phyloP scores from a whole-genome alignment of 2,888 invertebrate genomes.

The Trimorus sp. region DNA sequence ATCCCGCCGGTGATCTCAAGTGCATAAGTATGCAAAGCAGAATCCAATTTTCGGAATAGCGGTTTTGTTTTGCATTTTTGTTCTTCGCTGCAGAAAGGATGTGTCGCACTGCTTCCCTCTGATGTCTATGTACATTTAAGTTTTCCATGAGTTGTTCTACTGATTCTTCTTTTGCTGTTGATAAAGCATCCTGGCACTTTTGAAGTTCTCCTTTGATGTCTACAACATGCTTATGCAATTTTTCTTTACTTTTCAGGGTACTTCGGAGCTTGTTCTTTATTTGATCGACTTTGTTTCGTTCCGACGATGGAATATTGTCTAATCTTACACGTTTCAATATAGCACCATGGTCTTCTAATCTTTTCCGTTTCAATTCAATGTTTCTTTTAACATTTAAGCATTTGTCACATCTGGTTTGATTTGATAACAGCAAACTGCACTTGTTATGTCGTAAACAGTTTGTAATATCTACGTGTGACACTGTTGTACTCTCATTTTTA shows the following conservation, averaged over 20 bases:
- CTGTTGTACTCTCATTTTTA: background rate
- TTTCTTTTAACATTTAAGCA: constrained; percentile 19
- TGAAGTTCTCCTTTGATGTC: background rate
- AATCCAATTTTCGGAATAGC: constrained; percentile 30
- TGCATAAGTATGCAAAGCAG: constrained; percentile 28
- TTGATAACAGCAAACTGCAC: constrained; percentile 2
- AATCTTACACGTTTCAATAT: background rate
- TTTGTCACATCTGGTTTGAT: constrained; percentile 4
- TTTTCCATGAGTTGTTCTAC: constrained; percentile 14
- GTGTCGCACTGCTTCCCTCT: constrained; percentile 24
- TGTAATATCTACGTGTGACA: constrained; percentile 2
- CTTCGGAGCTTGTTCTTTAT: constrained; percentile 1
- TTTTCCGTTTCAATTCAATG: constrained; percentile 9
- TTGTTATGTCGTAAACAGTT: constrained; percentile 11
- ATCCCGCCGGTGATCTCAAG: constrained; percentile 17
- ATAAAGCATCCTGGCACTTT: constrained; percentile 4
- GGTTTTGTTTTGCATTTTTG: constrained; percentile 14
- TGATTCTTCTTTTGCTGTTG: background rate
- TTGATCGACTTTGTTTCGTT: background rate
- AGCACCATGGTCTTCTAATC: background rate
- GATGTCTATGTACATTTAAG: constrained; percentile 15
- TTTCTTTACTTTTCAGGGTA: background rate
- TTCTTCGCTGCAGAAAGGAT: constrained; percentile 10
- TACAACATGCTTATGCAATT: background rate
- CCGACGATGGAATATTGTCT: background rate